Percentiles rank a stretch among this genome's conserved stretches.
Conservation (phyloP, 2,113 vertebrate genomes). For the Redunca redunca region DNA sequence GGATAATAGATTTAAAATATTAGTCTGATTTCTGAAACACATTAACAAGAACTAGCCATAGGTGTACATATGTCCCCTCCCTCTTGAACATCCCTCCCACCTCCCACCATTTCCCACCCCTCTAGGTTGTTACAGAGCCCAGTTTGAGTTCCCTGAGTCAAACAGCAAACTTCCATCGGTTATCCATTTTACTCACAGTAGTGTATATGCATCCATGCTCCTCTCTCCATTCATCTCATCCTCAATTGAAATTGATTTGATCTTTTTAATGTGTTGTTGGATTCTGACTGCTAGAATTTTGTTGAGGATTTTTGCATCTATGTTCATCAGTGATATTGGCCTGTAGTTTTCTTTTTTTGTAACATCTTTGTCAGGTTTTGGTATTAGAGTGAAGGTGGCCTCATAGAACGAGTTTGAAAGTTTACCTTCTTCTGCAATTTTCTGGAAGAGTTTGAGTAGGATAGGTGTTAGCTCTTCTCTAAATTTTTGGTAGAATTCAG, state of each 20-base stretch:
- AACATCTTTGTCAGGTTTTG: too few species aligned
- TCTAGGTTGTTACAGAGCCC: not conserved
- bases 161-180: not conserved
- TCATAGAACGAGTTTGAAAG: too few species aligned
- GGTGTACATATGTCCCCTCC: not conserved
- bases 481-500: too few species aligned
- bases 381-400: too few species aligned
- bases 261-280: too few species aligned
- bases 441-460: too few species aligned
- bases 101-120: not conserved
- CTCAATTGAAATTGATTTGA: not conserved
- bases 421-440: too few species aligned
- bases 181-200: not conserved
- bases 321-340: too few species aligned
- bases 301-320: too few species aligned
- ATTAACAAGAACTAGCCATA: not conserved
- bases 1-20: not conserved
- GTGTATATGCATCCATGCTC: not conserved
- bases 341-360: too few species aligned
- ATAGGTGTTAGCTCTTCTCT: too few species aligned
- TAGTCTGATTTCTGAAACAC: not conserved
- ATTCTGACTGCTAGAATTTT: too few species aligned
- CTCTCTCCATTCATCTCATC: not conserved
- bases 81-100: not conserved
- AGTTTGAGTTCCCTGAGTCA: not conserved